Evolutionary conservation across 2,888 invertebrate species (phyloP).

Genomic region (Myopa testacea): DNA sequence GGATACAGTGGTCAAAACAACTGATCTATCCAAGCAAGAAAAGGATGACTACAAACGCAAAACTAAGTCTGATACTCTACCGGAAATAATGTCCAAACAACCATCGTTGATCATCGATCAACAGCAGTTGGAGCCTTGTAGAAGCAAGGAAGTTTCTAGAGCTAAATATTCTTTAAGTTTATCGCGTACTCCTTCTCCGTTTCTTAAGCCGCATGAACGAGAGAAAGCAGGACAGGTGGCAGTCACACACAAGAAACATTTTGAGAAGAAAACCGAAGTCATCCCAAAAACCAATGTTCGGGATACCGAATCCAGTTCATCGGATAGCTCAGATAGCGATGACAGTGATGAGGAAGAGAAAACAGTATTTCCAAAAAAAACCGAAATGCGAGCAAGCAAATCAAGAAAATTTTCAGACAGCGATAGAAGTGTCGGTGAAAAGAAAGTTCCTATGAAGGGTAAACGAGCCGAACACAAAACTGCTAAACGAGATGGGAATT

Average conservation of each 20-base stretch:
- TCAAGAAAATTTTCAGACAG: conserved; percentile 35
- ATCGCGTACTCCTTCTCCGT: conserved; percentile 88
- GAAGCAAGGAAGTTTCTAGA: conserved; percentile 49
- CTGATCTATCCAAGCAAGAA: conserved; percentile 60
- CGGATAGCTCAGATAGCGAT: conserved; percentile 71
- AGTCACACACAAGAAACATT: conserved; percentile 37
- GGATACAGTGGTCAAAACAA: conserved; percentile 58
- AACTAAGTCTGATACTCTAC: conserved; percentile 44
- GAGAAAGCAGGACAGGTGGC: conserved; percentile 45
- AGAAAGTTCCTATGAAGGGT: conserved; percentile 66
- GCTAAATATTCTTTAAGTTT: conserved; percentile 78
- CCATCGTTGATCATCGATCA: conserved; percentile 39
- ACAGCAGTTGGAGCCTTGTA: conserved; percentile 45
- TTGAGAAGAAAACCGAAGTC: conserved; percentile 45
- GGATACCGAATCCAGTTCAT: conserved; percentile 69
- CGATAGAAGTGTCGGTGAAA: conserved; percentile 38
- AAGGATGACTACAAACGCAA: conserved; percentile 39
- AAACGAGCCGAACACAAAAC: conserved; percentile 54
- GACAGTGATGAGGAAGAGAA: conserved; percentile 53
- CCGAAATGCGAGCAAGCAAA: conserved; percentile 42
- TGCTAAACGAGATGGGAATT: conserved; percentile 11
- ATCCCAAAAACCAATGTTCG: conserved; percentile 31
- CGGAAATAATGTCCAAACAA: conserved; percentile 44
- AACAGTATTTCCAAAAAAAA: conserved; percentile 44
- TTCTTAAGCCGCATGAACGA: conserved; percentile 73